Evolutionary conservation across 2,113 vertebrate species (phyloP).

Genomic region (Bagarius yarrelli): DNA sequence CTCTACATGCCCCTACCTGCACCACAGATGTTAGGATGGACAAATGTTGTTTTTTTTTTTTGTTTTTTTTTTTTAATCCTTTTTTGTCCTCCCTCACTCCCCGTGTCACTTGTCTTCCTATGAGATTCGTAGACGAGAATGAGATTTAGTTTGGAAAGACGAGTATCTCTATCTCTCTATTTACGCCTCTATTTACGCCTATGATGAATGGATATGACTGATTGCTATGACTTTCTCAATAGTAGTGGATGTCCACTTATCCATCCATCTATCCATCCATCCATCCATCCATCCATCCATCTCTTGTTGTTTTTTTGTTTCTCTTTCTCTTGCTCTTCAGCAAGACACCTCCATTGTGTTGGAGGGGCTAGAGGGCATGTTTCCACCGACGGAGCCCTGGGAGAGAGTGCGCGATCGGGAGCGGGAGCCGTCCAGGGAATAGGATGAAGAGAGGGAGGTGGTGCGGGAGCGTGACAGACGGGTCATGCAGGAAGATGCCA

Average conservation of each 20-base stretch:
- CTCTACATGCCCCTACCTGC: constrained; percentile 50
- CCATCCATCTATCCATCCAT: constrained; percentile 13
- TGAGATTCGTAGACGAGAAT: constrained; percentile 35
- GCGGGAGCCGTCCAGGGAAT: constrained; percentile 81
- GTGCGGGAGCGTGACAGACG: constrained; percentile 88
- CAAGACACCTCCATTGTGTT: constrained; percentile 90
- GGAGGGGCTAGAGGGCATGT: constrained; percentile 76
- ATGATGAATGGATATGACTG: constrained; percentile 43
- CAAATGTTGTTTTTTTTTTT: constrained; percentile 43
- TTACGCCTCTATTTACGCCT: background rate
- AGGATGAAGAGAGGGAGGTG: constrained; percentile 85
- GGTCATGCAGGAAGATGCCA: constrained; percentile 91
- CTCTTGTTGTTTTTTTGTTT: constrained; percentile 22
- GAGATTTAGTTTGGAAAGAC: constrained; percentile 41
- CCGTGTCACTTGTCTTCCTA: background rate
- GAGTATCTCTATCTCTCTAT: constrained; percentile 13
- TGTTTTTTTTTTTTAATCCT: constrained; percentile 13
- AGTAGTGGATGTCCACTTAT: constrained; percentile 24
- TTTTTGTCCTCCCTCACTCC: background rate
- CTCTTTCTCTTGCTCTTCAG: constrained; percentile 61
- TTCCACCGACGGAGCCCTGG: constrained; percentile 84
- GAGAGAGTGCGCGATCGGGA: constrained; percentile 84
- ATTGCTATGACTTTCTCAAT: constrained; percentile 14
- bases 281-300: constrained; percentile 29
- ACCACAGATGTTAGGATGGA: constrained; percentile 59